Base-by-base conservation (phyloP, 2,888 invertebrate species). In the Cloeon dipterum region DNA sequence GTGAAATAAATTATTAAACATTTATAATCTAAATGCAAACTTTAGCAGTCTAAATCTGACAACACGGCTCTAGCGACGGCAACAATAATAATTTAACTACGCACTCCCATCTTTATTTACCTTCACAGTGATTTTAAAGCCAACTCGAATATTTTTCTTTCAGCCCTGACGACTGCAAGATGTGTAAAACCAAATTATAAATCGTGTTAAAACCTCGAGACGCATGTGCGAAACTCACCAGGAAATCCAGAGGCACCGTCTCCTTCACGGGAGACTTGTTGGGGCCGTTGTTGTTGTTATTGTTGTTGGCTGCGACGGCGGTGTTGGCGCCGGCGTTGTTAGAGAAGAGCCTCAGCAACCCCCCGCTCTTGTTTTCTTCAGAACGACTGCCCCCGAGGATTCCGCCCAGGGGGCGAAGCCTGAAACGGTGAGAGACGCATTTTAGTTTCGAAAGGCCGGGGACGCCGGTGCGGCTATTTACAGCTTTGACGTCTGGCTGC, bases 241-340 rank as follows among this genome's bases (percentile, higher is more conserved):
- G 29, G 16, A 29, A n/a, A n/a, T n/a, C n/a, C n/a, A n/a, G n/a
- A n/a, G n/a, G n/a, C n/a, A n/a, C n/a, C n/a, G n/a, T n/a, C n/a
- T n/a, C n/a, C n/a, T n/a, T n/a, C n/a, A n/a, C n/a, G n/a, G n/a
- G n/a, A n/a, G n/a, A n/a, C n/a, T n/a, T n/a, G 54, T 54, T 50
- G 52, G 57, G 52, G 42, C 54, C 52, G 44, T 57, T 50, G 56
- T 42, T 50, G 46, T 58, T 46, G 37, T 36, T 42, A 36, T 40
- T 38, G 39, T 41, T 39, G 33, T 34, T 42, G 50, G 44, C 50
- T 45, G 42, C 46, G 44, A 38, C 47, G 45, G 44, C 42, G 41
- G 40, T 47, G 14, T 29, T 29, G 29, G 29, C 29, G n/a, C 29
- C 29, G 16, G 29, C 29, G 16, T 29, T 29, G 14, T 29, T 29